These are phyloP conservation scores for Bombycilla garrulus DNA, from an alignment of 2,113 vertebrate genomes.

Conservation along the genomic window DNA sequence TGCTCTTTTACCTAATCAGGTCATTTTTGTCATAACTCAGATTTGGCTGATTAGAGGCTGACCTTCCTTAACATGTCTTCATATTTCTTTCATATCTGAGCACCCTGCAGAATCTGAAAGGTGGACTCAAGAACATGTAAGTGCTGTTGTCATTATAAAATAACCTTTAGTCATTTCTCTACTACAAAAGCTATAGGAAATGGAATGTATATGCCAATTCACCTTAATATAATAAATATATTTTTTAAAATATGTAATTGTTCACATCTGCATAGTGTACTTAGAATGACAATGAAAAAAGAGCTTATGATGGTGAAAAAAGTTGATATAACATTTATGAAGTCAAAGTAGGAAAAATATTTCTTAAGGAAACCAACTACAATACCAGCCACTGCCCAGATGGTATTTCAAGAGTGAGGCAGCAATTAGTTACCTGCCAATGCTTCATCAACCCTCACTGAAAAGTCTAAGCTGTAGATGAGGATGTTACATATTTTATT, in stretches of 20 bases:
- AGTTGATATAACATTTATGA: neutral
- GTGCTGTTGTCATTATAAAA: neutral
- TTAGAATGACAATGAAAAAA: neutral
- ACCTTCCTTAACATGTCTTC: neutral
- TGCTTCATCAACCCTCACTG: neutral
- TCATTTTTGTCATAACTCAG: neutral
- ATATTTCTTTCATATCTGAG: neutral
- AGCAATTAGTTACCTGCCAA: neutral
- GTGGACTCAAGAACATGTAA: neutral
- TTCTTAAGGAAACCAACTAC: neutral
- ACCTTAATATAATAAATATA: neutral
- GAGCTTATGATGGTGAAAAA: neutral
- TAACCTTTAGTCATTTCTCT: neutral
- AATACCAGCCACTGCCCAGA: neutral
- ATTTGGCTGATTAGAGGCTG: neutral
- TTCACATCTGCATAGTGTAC: neutral
- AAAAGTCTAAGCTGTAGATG: neutral
- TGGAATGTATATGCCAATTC: neutral
- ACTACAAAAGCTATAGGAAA: neutral
- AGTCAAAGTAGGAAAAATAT: neutral
- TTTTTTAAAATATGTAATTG: neutral
- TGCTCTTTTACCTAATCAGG: neutral
- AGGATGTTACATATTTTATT: neutral
- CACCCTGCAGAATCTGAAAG: neutral
- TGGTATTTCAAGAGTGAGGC: neutral